phyloP scores from a whole-genome alignment of 2,113 vertebrate species.

The Lampris megalopsis region DNA sequence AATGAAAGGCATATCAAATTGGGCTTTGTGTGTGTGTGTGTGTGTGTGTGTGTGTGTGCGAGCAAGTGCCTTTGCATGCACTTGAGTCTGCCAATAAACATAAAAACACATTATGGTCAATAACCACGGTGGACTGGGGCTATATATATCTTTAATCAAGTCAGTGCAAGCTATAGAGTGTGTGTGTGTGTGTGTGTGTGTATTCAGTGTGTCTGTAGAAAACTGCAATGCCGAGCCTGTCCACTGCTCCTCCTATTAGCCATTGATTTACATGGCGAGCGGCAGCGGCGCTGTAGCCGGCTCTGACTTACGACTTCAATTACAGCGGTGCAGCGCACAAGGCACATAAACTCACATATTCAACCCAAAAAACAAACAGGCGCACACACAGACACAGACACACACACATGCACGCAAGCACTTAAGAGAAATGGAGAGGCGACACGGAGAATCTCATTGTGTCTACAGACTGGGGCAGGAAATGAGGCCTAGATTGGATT shows the following conservation, averaged over 20 bases:
- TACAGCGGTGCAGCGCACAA: constrained; percentile 58
- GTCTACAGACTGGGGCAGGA: constrained; percentile 58
- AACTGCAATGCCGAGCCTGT: constrained; percentile 36
- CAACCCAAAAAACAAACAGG: background rate
- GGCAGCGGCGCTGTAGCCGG: constrained; percentile 60
- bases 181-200: constrained; percentile 24
- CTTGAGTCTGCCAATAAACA: constrained; percentile 41
- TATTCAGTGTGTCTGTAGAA: constrained; percentile 27
- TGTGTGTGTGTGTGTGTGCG: constrained; percentile 30
- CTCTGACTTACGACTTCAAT: constrained; percentile 78
- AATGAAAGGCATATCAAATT: constrained; percentile 52
- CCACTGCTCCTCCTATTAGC: constrained; percentile 57
- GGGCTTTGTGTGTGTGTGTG: constrained; percentile 14
- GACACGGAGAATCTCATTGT: constrained; percentile 62
- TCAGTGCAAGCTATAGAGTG: constrained; percentile 21
- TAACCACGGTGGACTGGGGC: constrained; percentile 52
- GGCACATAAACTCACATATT: constrained; percentile 19
- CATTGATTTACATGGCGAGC: constrained; percentile 71
- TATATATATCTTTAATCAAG: constrained; percentile 33
- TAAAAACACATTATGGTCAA: constrained; percentile 63
- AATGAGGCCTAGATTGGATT: constrained; percentile 63
- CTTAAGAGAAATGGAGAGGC: constrained; percentile 60
- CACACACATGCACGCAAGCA: constrained; percentile 24
- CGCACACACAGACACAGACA: background rate
- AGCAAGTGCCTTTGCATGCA: background rate